Conservation (phyloP, 1,140 invertebrate species). For the Cryptotermes secundus region DNA sequence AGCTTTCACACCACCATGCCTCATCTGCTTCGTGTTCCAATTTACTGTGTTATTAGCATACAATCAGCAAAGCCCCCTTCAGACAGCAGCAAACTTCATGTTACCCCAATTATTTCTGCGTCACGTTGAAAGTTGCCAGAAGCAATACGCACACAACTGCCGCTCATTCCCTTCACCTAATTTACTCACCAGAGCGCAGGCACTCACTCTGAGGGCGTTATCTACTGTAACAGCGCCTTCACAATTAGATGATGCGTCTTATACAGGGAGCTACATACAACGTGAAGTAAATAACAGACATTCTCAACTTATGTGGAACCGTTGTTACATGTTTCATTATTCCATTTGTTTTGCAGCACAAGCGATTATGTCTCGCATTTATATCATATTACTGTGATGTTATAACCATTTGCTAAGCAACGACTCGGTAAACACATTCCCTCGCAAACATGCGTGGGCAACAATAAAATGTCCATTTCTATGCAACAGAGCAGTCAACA, state of each 20-base stretch:
- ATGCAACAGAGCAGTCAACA: too few relatives aligned
- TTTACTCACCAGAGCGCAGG: not conserved
- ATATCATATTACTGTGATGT: too few relatives aligned
- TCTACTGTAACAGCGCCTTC: not conserved
- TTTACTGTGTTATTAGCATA: not conserved
- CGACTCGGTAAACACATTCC: too few relatives aligned
- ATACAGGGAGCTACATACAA: not conserved
- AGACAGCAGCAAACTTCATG: not conserved
- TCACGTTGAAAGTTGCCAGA: slow-evolving; percentile 11
- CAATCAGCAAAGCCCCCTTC: not conserved
- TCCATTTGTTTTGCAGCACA: too few relatives aligned
- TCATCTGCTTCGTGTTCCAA: not conserved
- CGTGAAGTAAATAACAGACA: not conserved
- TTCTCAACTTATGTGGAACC: not conserved
- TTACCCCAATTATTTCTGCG: not conserved
- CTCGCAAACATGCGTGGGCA: too few relatives aligned
- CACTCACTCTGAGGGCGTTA: not conserved
- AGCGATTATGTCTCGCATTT: too few relatives aligned
- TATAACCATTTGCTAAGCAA: too few relatives aligned
- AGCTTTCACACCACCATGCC: not conserved
- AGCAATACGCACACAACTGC: not conserved
- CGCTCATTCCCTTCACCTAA: slow-evolving; percentile 4
- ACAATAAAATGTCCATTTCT: too few relatives aligned
- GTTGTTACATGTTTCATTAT: too few relatives aligned
- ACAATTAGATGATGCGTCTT: not conserved